These are phyloP conservation scores for Corbicula japonica DNA, from an alignment of 2,888 invertebrate species.

Conservation along the genomic window DNA sequence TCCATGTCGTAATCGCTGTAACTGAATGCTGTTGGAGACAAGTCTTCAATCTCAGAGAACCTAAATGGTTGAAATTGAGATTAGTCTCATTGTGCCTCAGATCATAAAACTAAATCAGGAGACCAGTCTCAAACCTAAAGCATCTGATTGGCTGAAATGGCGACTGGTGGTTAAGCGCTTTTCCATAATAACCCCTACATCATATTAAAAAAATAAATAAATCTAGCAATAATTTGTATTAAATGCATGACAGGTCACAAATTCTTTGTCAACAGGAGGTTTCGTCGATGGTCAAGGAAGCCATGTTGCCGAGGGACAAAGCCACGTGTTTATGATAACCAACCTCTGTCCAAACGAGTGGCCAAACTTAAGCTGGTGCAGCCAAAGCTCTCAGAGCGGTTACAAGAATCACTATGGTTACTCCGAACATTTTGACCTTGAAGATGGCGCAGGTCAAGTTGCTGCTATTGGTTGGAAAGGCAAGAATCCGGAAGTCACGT, in stretches of 20 bases:
- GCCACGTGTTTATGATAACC: constrained; percentile 76
- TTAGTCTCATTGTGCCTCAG: no score
- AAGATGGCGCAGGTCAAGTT: constrained; percentile 66
- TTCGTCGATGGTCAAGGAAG: constrained; percentile 73
- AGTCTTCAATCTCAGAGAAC: no score
- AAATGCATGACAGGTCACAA: not conserved
- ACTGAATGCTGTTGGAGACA: no score
- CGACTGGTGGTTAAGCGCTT: no score
- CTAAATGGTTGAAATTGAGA: no score
- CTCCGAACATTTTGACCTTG: constrained; percentile 70
- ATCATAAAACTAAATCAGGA: no score
- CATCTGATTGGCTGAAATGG: no score
- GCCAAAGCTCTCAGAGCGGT: constrained; percentile 56
- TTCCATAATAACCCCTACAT: no score
- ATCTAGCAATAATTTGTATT: not conserved
- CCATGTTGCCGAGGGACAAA: constrained; percentile 32
- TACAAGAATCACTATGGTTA: constrained; percentile 67
- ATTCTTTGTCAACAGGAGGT: constrained; percentile 68
- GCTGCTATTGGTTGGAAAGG: constrained; percentile 59
- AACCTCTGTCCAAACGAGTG: constrained; percentile 74
- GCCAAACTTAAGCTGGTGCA: constrained; percentile 77
- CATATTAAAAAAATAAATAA: no score
- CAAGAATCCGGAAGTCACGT: constrained; percentile 74
- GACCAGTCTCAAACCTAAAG: no score
- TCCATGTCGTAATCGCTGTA: no score